A percentile compares a stretch with the other conserved stretches of the same genome.
These are phyloP conservation scores for Pseudoips prasinana DNA, from an alignment of 2,888 invertebrate species.

Conservation along the genomic window DNA sequence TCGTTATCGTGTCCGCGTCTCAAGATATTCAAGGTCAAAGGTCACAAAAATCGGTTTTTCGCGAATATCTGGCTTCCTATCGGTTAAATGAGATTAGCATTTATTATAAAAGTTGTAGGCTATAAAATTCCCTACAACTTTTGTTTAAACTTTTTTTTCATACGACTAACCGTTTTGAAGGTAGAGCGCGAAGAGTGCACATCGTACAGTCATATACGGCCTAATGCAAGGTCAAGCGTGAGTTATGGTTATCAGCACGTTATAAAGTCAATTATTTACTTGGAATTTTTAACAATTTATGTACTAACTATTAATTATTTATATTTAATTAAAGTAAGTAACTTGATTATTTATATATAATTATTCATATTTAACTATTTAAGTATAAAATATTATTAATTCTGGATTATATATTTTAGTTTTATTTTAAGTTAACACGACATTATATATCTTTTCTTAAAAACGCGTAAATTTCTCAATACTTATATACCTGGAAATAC, in stretches of 20 bases:
- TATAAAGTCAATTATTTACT: slow-evolving; percentile 19
- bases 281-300: slow-evolving; percentile 11
- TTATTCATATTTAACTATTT: slow-evolving; percentile 20
- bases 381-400: slow-evolving; percentile 20
- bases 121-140: slow-evolving; percentile 21
- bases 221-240: slow-evolving; percentile 31
- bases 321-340: slow-evolving; percentile 12
- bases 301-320: slow-evolving; percentile 21
- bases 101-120: slow-evolving; percentile 3
- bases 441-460: slow-evolving; percentile 19
- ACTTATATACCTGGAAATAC: slow-evolving; percentile 33
- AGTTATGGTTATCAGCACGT: slow-evolving; percentile 26
- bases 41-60: slow-evolving; percentile 4
- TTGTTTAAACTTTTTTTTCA: slow-evolving; percentile 25
- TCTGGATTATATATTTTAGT: slow-evolving; percentile 14
- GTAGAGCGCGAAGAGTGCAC: slow-evolving; percentile 15
- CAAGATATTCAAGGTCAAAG: slow-evolving; percentile 14
- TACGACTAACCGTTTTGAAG: slow-evolving; percentile 13
- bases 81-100: slow-evolving; percentile 12
- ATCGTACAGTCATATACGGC: slow-evolving; percentile 23
- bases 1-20: slow-evolving; percentile 13
- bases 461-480: slow-evolving; percentile 28
- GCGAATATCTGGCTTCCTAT: slow-evolving; percentile 16
- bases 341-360: slow-evolving; percentile 12
- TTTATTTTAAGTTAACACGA: slow-evolving; percentile 14